Evolutionary conservation across 2,113 vertebrate species (phyloP).

Genomic region (Solenodon paradoxus): DNA sequence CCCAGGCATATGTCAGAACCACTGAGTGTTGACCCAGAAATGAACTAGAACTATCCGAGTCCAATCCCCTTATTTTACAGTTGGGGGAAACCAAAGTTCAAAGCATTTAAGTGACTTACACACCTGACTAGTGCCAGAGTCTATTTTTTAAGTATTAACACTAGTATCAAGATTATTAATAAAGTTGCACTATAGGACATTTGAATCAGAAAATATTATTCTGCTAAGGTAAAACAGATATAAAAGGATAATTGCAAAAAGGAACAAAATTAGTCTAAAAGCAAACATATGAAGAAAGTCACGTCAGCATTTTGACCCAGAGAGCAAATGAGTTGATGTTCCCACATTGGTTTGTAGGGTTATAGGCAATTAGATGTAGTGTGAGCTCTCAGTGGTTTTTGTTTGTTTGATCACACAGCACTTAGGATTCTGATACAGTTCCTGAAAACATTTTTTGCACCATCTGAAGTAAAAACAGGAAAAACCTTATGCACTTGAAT

Average conservation of each 20-base stretch:
- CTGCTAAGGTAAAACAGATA: neutral
- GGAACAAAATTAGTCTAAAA: neutral
- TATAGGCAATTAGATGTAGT: conserved; percentile 23
- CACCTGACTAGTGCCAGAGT: neutral
- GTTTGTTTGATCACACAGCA: conserved; percentile 52
- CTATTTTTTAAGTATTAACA: neutral
- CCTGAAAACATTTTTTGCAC: conserved; percentile 11
- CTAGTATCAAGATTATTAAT: neutral
- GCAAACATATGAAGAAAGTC: neutral
- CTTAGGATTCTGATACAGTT: neutral
- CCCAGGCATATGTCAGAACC: neutral
- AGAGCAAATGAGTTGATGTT: neutral
- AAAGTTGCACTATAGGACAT: neutral
- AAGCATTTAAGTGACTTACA: neutral
- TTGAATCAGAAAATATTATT: neutral
- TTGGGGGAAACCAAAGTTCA: neutral
- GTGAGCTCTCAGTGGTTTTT: neutral
- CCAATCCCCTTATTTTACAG: neutral
- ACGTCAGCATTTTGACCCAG: neutral
- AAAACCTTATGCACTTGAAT: conserved; percentile 50
- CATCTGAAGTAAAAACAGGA: conserved; percentile 52
- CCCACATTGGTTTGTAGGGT: neutral
- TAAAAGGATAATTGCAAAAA: neutral
- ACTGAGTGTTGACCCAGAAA: rapidly evolving
- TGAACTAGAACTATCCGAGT: neutral